These are phyloP conservation scores for Myzus persicae DNA, from an alignment of 1,140 invertebrate genomes.

Conservation along the genomic window DNA sequence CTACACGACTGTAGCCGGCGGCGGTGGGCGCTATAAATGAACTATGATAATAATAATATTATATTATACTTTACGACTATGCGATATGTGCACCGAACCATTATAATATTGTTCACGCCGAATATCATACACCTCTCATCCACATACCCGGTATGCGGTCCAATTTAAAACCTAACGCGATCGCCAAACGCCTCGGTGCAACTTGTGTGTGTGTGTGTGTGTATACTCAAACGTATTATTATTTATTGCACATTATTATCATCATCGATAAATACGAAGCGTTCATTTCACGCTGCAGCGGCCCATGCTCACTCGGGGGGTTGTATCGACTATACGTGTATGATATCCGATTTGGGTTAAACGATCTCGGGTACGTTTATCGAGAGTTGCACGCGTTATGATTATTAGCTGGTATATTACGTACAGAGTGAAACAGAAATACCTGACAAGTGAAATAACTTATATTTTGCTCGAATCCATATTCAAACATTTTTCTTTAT, in stretches of 20 bases:
- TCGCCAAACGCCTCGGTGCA: background rate
- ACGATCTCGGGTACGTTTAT: background rate
- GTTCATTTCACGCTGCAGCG: background rate
- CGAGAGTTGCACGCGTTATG: no score
- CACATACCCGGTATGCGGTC: background rate
- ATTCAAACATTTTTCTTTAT: no score
- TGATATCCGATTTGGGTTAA: background rate
- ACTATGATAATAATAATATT: background rate
- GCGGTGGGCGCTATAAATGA: background rate
- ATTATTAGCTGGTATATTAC: no score
- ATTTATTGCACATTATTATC: background rate
- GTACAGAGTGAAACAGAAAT: no score
- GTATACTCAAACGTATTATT: background rate
- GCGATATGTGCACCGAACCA: background rate
- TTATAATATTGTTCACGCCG: background rate
- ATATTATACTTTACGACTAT: background rate
- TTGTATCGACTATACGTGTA: background rate
- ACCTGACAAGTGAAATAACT: no score
- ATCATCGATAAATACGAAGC: background rate
- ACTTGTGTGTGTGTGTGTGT: no score
- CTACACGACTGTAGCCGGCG: background rate
- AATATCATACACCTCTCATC: background rate
- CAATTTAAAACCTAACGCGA: background rate
- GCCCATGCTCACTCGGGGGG: background rate
- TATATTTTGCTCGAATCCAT: no score